phyloP scores from a whole-genome alignment of 2,113 vertebrate species.

The Barnardius zonarius region DNA sequence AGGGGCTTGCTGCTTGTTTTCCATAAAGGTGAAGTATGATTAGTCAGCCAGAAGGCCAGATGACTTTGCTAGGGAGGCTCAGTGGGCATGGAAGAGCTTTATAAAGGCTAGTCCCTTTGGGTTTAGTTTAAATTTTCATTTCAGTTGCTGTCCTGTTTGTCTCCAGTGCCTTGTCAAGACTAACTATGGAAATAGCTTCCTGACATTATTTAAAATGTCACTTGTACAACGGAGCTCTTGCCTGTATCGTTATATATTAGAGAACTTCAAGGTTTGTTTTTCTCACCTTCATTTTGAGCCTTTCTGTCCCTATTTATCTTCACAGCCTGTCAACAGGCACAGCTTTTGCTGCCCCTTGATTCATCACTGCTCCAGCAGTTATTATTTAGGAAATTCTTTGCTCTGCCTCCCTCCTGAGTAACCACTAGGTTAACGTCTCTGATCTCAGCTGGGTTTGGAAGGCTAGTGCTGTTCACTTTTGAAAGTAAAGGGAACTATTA shows the following conservation, averaged over 20 bases:
- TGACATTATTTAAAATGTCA: not conserved
- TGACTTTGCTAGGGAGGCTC: not conserved
- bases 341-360: not conserved
- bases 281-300: not conserved
- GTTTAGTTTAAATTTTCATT: not conserved
- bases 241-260: not conserved
- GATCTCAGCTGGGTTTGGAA: not conserved
- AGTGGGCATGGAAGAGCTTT: not conserved
- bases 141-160: not conserved
- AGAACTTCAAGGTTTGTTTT: not conserved
- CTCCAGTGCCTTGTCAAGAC: not conserved
- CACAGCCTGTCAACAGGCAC: not conserved
- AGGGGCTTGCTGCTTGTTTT: not conserved
- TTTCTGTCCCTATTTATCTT: constrained; percentile 3
- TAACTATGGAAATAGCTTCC: not conserved
- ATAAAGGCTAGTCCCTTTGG: not conserved
- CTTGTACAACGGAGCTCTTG: not conserved
- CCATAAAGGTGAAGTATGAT: not conserved
- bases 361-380: not conserved
- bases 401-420: not conserved
- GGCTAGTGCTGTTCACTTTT: not conserved
- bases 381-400: not conserved
- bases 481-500: not conserved
- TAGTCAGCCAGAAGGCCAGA: not conserved
- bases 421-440: not conserved